Evolutionary conservation across 2,888 invertebrate species (phyloP), one percentile per base, ranked within the genome.

Genomic region (Unio delphinus): DNA sequence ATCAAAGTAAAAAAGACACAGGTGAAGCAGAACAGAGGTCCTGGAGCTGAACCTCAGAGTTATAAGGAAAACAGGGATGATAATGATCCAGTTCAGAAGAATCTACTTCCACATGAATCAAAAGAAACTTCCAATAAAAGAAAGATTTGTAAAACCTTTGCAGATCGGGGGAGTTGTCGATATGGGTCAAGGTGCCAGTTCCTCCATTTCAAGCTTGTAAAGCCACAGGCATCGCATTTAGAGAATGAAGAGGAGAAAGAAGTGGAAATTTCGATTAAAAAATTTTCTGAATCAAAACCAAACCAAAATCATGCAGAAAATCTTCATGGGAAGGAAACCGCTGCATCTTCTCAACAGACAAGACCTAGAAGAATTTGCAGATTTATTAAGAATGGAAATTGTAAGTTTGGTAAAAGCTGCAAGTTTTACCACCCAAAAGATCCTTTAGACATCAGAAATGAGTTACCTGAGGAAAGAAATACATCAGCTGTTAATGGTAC

Each of bases 321-420:
- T 34, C 5, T 34, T 23, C 23, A 45, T 3, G 45, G 61, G 7
- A 60, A 60, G 20, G 57, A 26, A 18, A 30, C 17, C 6, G 28
- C 18, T 7, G 28, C 8, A 34, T 20, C 30, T n/a, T 18, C 15
- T 15, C 3, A 11, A 55, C 28, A 57, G 64, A 8, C 30, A 45
- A 28, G 26, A 3, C 34, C 20, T 26, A 69, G 59, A 26, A 70
- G 67, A 30, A 26, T 71, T 6, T 77, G 77, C 57, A 64, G 58
- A 23, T 78, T 69, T 68, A 82, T 74, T 69, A 79, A 72, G 34
- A 67, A 72, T 57, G 84, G 84, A 17, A 69, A 72, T 57, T 87
- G 87, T 64, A 65, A 67, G 18, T 78, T 67, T 67, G 86, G 86
- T 20, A 71, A 74, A 56, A 74, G 71, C 56, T 87, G 87, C 65